These are phyloP conservation scores for Apteryx owenii DNA, from an alignment of 2,113 vertebrate genomes.

Conservation along the genomic window DNA sequence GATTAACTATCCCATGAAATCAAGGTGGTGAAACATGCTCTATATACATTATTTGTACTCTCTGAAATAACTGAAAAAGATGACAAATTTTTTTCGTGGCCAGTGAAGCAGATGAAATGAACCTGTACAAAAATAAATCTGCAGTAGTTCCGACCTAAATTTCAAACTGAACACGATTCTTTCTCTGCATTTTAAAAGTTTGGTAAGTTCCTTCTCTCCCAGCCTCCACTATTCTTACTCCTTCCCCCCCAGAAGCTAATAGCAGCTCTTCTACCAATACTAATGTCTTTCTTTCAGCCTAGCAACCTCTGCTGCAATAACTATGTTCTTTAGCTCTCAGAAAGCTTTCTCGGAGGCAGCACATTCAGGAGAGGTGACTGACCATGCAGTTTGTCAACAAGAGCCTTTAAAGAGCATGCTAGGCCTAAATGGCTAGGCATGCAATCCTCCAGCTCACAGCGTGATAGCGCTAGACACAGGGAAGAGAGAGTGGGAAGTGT, in stretches of 20 bases:
- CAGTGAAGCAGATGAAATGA: not conserved
- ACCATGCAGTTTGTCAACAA: not conserved
- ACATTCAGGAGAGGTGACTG: not conserved
- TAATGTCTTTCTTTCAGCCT: not conserved
- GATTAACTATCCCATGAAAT: not conserved
- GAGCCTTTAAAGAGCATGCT: not conserved
- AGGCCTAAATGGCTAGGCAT: not conserved
- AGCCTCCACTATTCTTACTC: not conserved
- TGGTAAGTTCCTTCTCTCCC: not conserved
- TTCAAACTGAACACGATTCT: not conserved
- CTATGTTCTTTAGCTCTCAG: not conserved
- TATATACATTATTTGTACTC: not conserved
- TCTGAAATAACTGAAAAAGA: not conserved
- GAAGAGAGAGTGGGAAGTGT: not conserved
- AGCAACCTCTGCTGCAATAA: not conserved
- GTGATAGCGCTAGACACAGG: not conserved
- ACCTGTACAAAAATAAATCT: conserved; percentile 10
- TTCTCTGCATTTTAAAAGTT: not conserved
- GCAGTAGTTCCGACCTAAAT: conserved; percentile 28
- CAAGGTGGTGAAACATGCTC: not conserved
- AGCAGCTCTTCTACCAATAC: not conserved
- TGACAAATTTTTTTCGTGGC: not conserved
- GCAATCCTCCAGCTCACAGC: not conserved
- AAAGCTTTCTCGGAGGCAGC: not conserved
- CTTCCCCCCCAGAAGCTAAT: not conserved